These are phyloP conservation scores for Kryptolebias marmoratus DNA, from an alignment of 2,113 vertebrate species.

Conservation along the genomic window DNA sequence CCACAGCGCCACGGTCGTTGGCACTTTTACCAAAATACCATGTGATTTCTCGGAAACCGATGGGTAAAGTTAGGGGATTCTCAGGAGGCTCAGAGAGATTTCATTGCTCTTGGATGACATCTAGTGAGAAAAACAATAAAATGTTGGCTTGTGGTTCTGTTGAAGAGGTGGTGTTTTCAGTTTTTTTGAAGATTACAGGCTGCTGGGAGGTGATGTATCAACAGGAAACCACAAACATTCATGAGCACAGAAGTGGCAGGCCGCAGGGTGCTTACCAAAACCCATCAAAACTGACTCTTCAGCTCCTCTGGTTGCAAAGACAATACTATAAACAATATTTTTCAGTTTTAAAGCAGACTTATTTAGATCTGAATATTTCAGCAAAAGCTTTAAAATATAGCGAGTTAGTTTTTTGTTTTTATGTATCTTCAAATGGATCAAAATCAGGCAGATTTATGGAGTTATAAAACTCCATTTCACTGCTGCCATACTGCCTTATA, in stretches of 20 bases:
- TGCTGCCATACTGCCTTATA: background rate
- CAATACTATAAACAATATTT: background rate
- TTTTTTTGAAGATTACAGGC: background rate
- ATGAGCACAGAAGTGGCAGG: background rate
- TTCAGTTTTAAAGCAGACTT: background rate
- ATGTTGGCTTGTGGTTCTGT: background rate
- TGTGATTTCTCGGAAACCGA: constrained; percentile 44
- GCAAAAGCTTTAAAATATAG: background rate
- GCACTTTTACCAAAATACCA: constrained; percentile 11
- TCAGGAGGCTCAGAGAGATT: fast-evolving
- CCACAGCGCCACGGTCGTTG: background rate
- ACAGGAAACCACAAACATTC: background rate
- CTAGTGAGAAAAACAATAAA: constrained; percentile 32
- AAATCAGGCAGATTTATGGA: background rate
- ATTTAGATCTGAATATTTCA: fast-evolving
- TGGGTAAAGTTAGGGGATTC: background rate
- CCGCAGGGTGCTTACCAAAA: background rate
- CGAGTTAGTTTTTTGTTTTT: background rate
- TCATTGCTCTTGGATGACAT: constrained; percentile 7
- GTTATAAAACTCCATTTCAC: background rate
- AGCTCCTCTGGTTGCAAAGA: background rate
- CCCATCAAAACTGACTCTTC: background rate
- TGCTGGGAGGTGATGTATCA: background rate
- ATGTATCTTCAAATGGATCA: background rate
- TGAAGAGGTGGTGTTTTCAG: background rate